Percentiles rank a stretch among this genome's conserved stretches.
These are phyloP conservation scores for Melinaea marsaeus DNA, from an alignment of 2,888 invertebrate genomes.

Conservation along the genomic window DNA sequence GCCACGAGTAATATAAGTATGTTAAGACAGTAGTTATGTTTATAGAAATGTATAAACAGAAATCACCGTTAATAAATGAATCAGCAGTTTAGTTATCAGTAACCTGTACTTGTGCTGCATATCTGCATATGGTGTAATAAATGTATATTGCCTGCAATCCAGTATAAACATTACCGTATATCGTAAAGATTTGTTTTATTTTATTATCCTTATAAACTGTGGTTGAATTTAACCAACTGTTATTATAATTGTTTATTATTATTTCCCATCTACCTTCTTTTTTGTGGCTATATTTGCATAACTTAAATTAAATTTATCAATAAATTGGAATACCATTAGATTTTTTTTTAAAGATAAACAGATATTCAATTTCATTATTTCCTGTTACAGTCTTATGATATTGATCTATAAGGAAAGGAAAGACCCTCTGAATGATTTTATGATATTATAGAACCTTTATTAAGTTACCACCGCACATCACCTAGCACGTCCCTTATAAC, in stretches of 20 bases:
- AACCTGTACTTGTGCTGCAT: constrained; percentile 28
- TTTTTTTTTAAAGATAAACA: neutral
- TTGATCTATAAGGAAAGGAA: constrained; percentile 3
- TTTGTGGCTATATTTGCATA: too few species aligned
- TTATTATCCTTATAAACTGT: neutral
- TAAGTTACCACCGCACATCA: constrained; percentile 28
- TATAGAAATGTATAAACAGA: constrained; percentile 33
- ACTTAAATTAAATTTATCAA: too few species aligned
- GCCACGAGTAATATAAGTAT: constrained; percentile 36
- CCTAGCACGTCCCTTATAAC: constrained; percentile 3
- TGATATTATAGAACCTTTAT: constrained; percentile 21
- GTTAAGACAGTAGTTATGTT: constrained; percentile 37
- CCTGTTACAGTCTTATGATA: neutral
- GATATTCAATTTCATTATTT: neutral
- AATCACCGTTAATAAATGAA: constrained; percentile 12
- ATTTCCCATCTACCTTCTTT: neutral
- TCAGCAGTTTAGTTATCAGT: constrained; percentile 23
- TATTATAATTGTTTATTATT: neutral
- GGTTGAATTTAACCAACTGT: neutral
- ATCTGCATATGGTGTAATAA: constrained; percentile 56
- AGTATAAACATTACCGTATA: constrained; percentile 63
- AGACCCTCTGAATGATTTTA: constrained; percentile 3
- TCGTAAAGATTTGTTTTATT: constrained; percentile 38
- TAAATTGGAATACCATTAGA: neutral
- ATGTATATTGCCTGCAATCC: constrained; percentile 69